Conservation (phyloP, 2,797 vertebrate genomes). For the Fundulus diaphanus region DNA sequence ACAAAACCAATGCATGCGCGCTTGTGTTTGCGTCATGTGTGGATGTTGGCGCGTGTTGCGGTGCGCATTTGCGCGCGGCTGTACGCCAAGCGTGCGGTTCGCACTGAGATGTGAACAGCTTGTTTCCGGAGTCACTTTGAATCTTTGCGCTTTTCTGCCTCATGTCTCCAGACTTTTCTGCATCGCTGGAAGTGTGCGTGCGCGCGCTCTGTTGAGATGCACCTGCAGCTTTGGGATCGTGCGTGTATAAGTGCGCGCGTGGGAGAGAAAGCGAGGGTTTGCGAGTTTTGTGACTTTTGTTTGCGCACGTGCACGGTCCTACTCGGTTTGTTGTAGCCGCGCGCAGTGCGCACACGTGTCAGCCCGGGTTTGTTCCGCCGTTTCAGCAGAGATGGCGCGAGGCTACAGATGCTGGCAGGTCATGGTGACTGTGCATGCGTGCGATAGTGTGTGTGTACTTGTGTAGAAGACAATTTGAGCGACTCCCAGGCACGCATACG, state of each 20-base stretch:
- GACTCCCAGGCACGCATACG: not conserved
- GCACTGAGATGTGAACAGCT: constrained; percentile 29
- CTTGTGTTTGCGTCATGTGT: constrained; percentile 11
- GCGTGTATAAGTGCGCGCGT: not conserved
- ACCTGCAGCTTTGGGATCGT: constrained; percentile 53
- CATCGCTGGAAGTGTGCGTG: constrained; percentile 33
- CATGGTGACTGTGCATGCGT: constrained; percentile 20
- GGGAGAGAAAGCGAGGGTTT: not conserved
- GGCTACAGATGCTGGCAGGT: constrained; percentile 68
- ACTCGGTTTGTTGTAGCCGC: constrained; percentile 45
- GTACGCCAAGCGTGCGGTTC: not conserved
- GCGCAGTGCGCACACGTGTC: constrained; percentile 70
- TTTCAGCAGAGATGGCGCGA: constrained; percentile 53
- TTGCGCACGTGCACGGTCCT: constrained; percentile 9
- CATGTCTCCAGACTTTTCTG: constrained; percentile 55
- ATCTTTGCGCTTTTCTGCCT: constrained; percentile 41
- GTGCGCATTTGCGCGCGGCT: not conserved
- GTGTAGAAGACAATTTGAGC: not conserved
- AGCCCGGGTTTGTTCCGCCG: constrained; percentile 65
- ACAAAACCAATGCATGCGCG: constrained; percentile 31
- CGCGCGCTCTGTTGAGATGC: constrained; percentile 31
- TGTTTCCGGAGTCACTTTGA: constrained; percentile 43
- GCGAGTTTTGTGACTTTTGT: not conserved
- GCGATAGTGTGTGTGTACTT: not conserved
- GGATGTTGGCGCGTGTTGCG: not conserved